phyloP scores from a whole-genome alignment of 2,888 invertebrate species.

The Priocnemis perturbator region DNA sequence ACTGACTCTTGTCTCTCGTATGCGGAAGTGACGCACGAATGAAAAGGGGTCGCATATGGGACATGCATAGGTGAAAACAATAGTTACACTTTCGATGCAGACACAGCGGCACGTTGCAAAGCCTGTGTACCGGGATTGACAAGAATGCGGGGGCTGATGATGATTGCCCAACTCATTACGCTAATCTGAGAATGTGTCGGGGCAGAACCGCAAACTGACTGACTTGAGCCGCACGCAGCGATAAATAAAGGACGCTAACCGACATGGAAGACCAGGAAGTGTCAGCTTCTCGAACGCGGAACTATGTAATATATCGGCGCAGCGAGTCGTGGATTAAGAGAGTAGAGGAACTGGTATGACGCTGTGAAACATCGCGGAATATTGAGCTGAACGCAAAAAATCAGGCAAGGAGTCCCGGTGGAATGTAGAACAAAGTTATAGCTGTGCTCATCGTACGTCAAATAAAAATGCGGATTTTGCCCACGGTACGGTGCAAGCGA shows the following conservation, averaged over 20 bases:
- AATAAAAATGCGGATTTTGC: slow-evolving; percentile 40
- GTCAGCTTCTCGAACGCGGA: slow-evolving; percentile 52
- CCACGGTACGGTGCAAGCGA: no score
- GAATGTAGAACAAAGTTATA: slow-evolving; percentile 58
- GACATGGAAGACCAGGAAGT: slow-evolving; percentile 56
- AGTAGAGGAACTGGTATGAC: slow-evolving; percentile 2
- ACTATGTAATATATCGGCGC: slow-evolving; percentile 20
- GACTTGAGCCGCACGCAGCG: slow-evolving; percentile 55
- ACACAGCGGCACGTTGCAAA: slow-evolving; percentile 31
- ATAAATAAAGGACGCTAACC: slow-evolving; percentile 60
- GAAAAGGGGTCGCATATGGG: no score
- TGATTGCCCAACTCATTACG: slow-evolving; percentile 52
- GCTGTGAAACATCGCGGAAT: slow-evolving; percentile 29
- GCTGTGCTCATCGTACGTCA: slow-evolving; percentile 39
- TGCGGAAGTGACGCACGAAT: no score
- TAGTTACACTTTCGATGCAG: slow-evolving; percentile 36
- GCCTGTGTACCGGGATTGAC: slow-evolving; percentile 54
- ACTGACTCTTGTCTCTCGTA: no score
- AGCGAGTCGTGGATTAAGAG: slow-evolving; percentile 2
- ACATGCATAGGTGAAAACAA: slow-evolving; percentile 17
- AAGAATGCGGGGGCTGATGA: slow-evolving; percentile 47
- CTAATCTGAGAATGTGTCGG: slow-evolving; percentile 43
- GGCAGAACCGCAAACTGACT: slow-evolving; percentile 48
- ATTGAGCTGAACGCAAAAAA: slow-evolving; percentile 35
- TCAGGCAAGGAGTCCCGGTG: slow-evolving; percentile 47